These are phyloP conservation scores for Phocoena phocoena DNA, from an alignment of 2,113 vertebrate genomes.

Conservation along the genomic window DNA sequence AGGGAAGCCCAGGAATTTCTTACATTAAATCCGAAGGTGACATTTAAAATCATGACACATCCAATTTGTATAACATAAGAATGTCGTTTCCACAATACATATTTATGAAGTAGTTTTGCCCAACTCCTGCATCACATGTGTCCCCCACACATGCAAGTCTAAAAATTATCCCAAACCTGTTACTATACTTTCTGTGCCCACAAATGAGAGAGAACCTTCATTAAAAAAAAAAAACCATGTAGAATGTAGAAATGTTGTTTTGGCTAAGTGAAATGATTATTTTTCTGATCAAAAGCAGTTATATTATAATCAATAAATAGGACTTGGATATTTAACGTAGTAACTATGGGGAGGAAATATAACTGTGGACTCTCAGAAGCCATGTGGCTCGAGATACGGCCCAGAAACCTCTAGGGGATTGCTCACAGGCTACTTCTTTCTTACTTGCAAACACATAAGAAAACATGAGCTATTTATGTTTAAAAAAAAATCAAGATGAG, in stretches of 20 bases:
- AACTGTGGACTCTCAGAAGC: background rate
- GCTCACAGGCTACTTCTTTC: background rate
- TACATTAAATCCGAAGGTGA: constrained; percentile 1
- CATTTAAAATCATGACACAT: constrained; percentile 18
- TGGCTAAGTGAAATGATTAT: background rate
- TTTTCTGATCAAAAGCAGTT: background rate
- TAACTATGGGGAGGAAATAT: background rate
- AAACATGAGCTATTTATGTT: background rate
- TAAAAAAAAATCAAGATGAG: background rate
- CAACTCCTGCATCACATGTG: background rate
- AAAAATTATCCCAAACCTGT: constrained; percentile 13
- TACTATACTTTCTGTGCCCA: background rate
- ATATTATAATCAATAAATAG: background rate
- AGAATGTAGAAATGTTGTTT: background rate
- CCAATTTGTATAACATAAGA: constrained; percentile 4
- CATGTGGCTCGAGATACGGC: background rate
- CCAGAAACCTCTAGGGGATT: background rate
- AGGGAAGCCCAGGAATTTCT: background rate
- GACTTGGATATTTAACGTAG: background rate
- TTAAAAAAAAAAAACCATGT: background rate
- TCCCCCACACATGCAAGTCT: background rate
- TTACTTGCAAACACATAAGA: background rate
- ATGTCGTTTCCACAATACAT: background rate
- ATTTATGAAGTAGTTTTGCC: constrained; percentile 24
- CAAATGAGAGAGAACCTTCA: background rate